These are phyloP conservation scores for Acanthiza pusilla DNA, from an alignment of 2,797 vertebrate species.

Conservation along the genomic window DNA sequence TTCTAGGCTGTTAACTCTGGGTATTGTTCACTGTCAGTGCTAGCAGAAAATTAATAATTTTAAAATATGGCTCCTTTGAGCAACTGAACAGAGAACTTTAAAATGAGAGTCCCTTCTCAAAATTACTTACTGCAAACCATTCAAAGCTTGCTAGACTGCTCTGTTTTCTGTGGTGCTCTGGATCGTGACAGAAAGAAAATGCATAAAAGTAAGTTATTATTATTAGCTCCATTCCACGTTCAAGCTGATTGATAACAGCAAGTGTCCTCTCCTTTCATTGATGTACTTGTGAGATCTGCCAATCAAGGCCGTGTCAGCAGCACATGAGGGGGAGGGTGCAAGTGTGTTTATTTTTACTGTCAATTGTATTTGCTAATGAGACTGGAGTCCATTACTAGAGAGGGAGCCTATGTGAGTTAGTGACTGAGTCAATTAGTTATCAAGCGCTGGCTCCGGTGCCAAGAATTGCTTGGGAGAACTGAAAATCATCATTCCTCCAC, in stretches of 20 bases:
- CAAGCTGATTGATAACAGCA: not conserved
- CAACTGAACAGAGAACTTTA: conserved; percentile 14
- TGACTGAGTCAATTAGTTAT: conserved; percentile 36
- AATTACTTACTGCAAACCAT: conserved; percentile 4
- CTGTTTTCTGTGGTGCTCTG: not conserved
- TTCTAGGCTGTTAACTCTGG: conserved; percentile 37
- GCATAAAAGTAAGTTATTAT: conserved; percentile 44
- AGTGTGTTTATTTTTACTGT: conserved; percentile 46
- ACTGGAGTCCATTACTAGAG: conserved; percentile 32
- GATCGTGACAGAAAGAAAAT: not conserved
- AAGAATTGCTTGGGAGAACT: conserved; percentile 33
- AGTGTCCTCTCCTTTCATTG: conserved; percentile 30
- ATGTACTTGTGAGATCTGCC: not conserved
- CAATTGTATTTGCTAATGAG: conserved; percentile 48
- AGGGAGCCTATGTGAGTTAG: conserved; percentile 8
- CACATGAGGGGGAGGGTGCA: not conserved
- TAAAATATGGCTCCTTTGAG: conserved; percentile 26
- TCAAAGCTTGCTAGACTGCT: not conserved
- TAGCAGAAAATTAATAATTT: conserved; percentile 40
- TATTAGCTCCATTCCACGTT: not conserved
- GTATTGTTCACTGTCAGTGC: conserved; percentile 6
- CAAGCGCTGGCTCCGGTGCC: not conserved
- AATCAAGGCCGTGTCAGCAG: conserved; percentile 44
- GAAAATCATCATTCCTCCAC: conserved; percentile 27
- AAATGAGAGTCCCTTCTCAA: conserved; percentile 11